Evolutionary conservation across 2,888 invertebrate species (phyloP).

Genomic region (Tipula unca): DNA sequence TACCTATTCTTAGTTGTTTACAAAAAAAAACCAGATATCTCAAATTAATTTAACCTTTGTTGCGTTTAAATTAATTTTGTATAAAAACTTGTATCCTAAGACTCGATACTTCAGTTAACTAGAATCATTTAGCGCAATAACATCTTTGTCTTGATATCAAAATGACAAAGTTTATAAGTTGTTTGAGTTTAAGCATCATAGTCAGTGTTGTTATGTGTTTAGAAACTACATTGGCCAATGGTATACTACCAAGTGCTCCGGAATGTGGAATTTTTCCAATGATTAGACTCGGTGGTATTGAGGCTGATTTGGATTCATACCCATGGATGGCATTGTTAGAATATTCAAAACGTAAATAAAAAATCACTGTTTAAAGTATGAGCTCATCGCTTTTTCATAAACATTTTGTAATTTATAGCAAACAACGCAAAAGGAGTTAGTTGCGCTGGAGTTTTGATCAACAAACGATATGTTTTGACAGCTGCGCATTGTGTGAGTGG

Average conservation of each 20-base stretch:
- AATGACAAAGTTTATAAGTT: background rate
- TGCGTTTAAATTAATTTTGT: too few relatives aligned
- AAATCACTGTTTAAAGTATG: background rate
- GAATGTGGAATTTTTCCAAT: conserved; percentile 24
- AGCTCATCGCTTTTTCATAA: background rate
- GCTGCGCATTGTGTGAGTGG: conserved; percentile 48
- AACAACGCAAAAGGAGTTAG: conserved; percentile 49
- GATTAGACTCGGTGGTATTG: conserved; percentile 47
- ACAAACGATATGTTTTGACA: conserved; percentile 23
- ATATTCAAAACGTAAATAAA: conserved; percentile 33
- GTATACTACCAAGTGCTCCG: background rate
- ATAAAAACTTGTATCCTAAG: too few relatives aligned
- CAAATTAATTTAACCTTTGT: too few relatives aligned
- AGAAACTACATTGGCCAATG: background rate
- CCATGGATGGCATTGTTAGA: conserved; percentile 37
- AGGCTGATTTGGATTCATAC: conserved; percentile 49
- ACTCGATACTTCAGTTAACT: too few relatives aligned
- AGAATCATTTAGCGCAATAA: too few relatives aligned
- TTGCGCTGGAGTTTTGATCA: conserved; percentile 44
- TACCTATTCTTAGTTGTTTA: too few relatives aligned
- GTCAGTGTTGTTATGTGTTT: background rate
- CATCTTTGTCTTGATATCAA: too few relatives aligned
- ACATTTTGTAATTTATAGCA: conserved; percentile 34
- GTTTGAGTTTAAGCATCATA: background rate
- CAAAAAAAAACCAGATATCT: too few relatives aligned